phyloP scores from a whole-genome alignment of 2,797 vertebrate species.

The Thaleichthys pacificus region DNA sequence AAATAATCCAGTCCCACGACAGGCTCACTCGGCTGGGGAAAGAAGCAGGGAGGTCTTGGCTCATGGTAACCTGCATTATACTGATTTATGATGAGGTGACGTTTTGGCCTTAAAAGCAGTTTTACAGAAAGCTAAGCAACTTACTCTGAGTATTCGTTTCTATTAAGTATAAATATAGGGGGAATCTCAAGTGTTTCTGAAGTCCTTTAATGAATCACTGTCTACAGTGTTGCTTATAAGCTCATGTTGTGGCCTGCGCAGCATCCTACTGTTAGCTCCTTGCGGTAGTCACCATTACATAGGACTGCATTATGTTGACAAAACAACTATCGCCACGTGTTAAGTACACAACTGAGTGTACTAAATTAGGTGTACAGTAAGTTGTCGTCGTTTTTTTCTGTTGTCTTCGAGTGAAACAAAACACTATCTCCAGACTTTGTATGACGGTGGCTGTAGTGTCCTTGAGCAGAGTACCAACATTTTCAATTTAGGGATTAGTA shows the following conservation, averaged over 20 bases:
- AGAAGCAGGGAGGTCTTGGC: constrained; percentile 28
- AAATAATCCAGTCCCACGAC: constrained; percentile 35
- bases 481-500: constrained; percentile 60
- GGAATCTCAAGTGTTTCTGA: background rate
- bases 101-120: constrained; percentile 5
- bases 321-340: constrained; percentile 56
- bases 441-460: constrained; percentile 29
- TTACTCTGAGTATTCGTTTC: background rate
- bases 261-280: constrained; percentile 22
- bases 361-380: constrained; percentile 30
- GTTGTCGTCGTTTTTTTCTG: constrained; percentile 18
- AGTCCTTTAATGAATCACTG: too few species aligned
- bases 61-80: constrained; percentile 46
- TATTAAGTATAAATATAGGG: background rate
- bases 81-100: constrained; percentile 35
- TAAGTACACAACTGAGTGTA: constrained; percentile 33
- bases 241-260: constrained; percentile 35
- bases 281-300: constrained; percentile 39
- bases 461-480: constrained; percentile 66
- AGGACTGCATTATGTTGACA: constrained; percentile 53
- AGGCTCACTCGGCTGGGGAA: constrained; percentile 22
- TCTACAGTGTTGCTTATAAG: constrained; percentile 28
- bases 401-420: constrained; percentile 15
- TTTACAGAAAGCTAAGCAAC: constrained; percentile 25
- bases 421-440: constrained; percentile 26